Evolutionary conservation across 2,113 vertebrate species (phyloP), one percentile per base, ranked within the genome.

Genomic region (Thymallus thymallus): DNA sequence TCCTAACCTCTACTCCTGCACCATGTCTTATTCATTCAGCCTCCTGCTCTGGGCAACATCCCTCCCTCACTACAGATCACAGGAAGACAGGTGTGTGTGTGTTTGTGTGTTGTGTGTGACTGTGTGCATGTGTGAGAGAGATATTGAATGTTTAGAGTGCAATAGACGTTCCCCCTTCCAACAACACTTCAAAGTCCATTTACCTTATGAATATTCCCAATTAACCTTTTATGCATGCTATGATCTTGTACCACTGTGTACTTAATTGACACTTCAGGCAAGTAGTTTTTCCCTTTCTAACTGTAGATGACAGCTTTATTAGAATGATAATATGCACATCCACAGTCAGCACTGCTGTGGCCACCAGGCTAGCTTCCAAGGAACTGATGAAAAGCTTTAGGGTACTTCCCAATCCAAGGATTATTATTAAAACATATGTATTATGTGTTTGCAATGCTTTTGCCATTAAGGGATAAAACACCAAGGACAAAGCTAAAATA

Each of bases 11-110:
- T 80, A 70, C 51, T 26, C 71, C 77, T 78, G 51, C 80, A 51
- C 12, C 48, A 80, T 84, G 87, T 86, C 86, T 89, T 86, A 86
- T 89, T 88, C 87, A 89, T 84, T 79, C 81, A 78, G 80, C 69
- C 63, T 80, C 67, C 73, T 62, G 84, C 88, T 84, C 80, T 18
- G 51, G 83, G 87, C 29, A 70, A 67, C 80, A 63, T 72, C 82
- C 72, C 76, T 64, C 79, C 70, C 67, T 76, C 74, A 58, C 79
- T 45, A 60, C 68, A 7, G 48, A 51, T 51, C 56, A 60, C 56
- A n/a, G 84, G 77, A 79, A 77, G 61, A 68, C 23, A n/a, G 56
- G 13, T 32, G 24, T 13, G 12, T 35, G 51, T 45, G 51, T 18
- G 55, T 5, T 30, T 60, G 55, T 35, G 30, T 18, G 58, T 23